A percentile compares a stretch with the other conserved stretches of the same genome.
Conservation (phyloP, 2,888 invertebrate genomes). For the Poecilus cupreus region DNA sequence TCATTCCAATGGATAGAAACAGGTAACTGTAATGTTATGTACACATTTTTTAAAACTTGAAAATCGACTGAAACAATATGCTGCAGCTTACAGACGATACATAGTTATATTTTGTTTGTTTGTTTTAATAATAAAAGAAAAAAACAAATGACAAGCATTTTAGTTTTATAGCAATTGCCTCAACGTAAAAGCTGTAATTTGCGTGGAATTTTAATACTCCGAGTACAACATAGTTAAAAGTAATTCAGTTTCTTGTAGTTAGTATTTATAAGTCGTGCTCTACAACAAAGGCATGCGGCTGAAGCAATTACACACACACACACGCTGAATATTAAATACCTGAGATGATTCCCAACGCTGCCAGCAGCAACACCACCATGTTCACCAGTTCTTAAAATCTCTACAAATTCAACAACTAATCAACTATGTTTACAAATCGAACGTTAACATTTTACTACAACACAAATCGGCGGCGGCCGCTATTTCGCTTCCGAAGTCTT, state of each 20-base stretch:
- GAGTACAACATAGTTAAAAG: too few species aligned
- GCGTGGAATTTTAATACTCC: too few species aligned
- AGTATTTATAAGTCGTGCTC: background rate
- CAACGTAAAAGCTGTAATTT: too few species aligned
- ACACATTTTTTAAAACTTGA: background rate
- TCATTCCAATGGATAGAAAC: background rate
- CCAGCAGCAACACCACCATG: conserved; percentile 63
- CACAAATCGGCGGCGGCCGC: conserved; percentile 29
- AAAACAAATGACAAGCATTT: too few species aligned
- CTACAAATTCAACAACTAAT: conserved; percentile 60
- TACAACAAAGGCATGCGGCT: conserved; percentile 7
- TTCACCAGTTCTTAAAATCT: conserved; percentile 60
- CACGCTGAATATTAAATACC: conserved; percentile 50
- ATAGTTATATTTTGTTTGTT: too few species aligned
- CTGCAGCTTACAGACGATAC: too few species aligned
- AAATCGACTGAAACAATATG: too few species aligned
- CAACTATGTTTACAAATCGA: conserved; percentile 60
- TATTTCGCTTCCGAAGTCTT: background rate
- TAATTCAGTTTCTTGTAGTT: background rate
- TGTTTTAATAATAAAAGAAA: too few species aligned
- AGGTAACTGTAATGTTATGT: background rate
- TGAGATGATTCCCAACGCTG: conserved; percentile 55
- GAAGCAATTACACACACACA: background rate
- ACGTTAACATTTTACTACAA: conserved; percentile 57
- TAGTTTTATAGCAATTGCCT: too few species aligned